Base-by-base conservation (phyloP, 2,888 invertebrate species). In the Drosophila lacicola region DNA sequence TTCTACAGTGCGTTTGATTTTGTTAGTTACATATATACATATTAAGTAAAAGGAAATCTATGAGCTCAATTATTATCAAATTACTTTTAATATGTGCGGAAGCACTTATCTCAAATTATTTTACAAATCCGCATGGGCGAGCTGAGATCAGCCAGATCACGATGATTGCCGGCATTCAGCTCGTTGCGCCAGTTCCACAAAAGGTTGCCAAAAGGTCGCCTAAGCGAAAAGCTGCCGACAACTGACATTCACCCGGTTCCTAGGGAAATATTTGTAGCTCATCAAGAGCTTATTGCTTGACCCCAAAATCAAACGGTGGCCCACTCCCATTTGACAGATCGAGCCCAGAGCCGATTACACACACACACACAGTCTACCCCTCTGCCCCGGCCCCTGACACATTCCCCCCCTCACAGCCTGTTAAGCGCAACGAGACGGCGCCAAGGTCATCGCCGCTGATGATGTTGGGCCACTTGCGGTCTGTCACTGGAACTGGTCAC, bases 391-490 rank as follows among this genome's bases (percentile, higher is more conserved):
- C 3, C 29, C 49, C 19, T 10, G 11, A 3, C 11, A 9, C 14
- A 8, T 3, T 4, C 2, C 5, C 13, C 29, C 14, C n/a, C 57
- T 11, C 14, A 5, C 14, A 45, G 19, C 1, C n/a, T 4, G 9
- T 14, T 10, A 3, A 36, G 17, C 41, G 36, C 36, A 13, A 13
- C 46, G 46, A 51, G 63, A 25, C 50, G 46, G 42, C 42, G 69
- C 42, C 70, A 74, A 74, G 74, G 78, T 74, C 74, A 71, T 45
- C 62, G 37, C 42, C 61, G 42, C 33, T 57, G 74, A 67, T 72
- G 74, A 53, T 77, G 77, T 71, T 74, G 74, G 66, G 77, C 77
- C 72, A 74, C 60, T 76, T 61, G 77, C 33, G 56, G 62, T 3
- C 65, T 46, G 53, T 60, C 55, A 74, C 14, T 66, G 29, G 41